Percentiles rank a stretch among this genome's conserved stretches.
phyloP scores from a whole-genome alignment of 2,797 vertebrate genomes.

The Enteromius trimaculatus region DNA sequence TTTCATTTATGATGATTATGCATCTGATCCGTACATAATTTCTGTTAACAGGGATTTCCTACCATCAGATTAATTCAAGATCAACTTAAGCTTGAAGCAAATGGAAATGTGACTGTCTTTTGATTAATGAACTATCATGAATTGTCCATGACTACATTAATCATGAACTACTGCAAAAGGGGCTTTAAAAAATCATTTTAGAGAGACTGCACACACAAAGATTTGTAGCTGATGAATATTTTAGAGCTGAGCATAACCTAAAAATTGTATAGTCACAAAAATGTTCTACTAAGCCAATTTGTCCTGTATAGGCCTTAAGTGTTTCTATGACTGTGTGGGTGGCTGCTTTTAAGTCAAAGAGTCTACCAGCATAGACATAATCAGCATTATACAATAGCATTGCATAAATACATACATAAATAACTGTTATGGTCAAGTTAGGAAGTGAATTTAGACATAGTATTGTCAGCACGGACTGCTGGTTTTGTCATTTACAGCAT shows the following conservation, averaged over 20 bases:
- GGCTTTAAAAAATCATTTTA: background rate
- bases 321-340: background rate
- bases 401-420: background rate
- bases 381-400: background rate
- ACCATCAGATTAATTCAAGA: conserved; percentile 10
- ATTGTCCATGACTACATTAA: background rate
- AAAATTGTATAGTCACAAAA: background rate
- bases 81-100: background rate
- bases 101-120: background rate
- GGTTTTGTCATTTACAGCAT: background rate
- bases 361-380: background rate
- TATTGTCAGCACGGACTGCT: background rate
- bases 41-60: conserved; percentile 7
- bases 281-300: background rate
- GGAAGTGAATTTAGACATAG: background rate
- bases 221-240: conserved; percentile 2
- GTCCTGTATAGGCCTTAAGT: background rate
- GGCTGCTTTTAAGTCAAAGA: background rate
- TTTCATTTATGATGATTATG: background rate
- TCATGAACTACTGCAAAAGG: background rate
- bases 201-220: background rate
- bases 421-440: background rate
- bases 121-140: conserved; percentile 25
- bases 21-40: conserved; percentile 11
- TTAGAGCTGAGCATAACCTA: background rate